phyloP scores from a whole-genome alignment of 2,113 vertebrate species.

The Notarius lentiginosus region DNA sequence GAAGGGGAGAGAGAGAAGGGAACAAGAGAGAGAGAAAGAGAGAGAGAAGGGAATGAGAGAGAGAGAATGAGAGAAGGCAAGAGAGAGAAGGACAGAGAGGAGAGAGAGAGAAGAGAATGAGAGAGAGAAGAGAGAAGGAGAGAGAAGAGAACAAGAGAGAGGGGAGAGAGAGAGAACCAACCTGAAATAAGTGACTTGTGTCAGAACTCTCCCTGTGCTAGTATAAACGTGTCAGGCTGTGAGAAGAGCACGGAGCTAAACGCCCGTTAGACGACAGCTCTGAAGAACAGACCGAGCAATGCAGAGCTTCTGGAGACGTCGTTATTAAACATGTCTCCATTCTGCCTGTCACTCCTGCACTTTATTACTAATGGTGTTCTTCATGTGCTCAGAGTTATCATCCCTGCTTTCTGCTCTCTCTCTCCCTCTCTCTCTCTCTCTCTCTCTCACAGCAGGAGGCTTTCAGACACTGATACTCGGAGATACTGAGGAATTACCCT shows the following conservation, averaged over 20 bases:
- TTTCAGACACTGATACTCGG: neutral
- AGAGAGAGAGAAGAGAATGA: no score
- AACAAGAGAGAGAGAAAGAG: no score
- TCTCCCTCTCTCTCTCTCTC: neutral
- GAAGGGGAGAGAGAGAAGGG: no score
- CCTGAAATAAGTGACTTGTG: neutral
- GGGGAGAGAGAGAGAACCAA: neutral
- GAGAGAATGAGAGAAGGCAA: no score
- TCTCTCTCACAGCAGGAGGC: neutral
- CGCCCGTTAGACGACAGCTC: neutral
- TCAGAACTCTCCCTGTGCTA: no score
- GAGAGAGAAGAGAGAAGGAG: no score
- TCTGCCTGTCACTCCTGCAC: neutral
- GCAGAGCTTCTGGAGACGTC: neutral
- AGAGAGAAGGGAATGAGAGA: no score
- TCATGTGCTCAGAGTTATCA: neutral
- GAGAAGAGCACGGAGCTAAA: neutral
- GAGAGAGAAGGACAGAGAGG: no score
- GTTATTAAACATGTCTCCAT: neutral
- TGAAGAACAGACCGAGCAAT: neutral
- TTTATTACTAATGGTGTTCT: neutral
- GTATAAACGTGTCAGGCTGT: neutral
- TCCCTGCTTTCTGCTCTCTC: neutral
- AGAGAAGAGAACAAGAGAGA: no score
- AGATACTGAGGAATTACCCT: neutral